phyloP scores from a whole-genome alignment of 2,797 vertebrate species.

The Emydoidea blandingii region DNA sequence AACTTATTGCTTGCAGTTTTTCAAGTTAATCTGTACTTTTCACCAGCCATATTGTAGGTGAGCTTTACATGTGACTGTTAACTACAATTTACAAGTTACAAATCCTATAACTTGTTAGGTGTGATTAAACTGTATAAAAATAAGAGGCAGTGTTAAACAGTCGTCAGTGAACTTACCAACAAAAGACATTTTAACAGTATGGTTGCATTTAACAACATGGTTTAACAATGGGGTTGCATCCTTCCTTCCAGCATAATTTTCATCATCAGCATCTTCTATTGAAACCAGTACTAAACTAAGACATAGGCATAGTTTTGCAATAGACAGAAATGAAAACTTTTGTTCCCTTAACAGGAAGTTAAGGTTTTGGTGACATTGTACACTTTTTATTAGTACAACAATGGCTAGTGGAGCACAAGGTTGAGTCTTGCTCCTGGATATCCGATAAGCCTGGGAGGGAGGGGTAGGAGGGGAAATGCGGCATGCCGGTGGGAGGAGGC shows the following conservation, averaged over 20 bases:
- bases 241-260: not conserved
- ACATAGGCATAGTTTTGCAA: not conserved
- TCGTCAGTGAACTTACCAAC: not conserved
- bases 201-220: too few species aligned
- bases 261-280: not conserved
- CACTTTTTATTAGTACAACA: not conserved
- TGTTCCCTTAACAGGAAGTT: not conserved
- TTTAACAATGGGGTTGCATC: not conserved
- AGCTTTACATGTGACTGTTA: not conserved
- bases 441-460: too few species aligned
- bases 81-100: not conserved
- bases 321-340: not conserved
- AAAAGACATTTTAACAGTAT: not conserved
- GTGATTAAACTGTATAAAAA: constrained; percentile 22
- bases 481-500: too few species aligned
- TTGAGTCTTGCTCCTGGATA: not conserved
- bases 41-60: not conserved
- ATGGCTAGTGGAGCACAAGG: not conserved
- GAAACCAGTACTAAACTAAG: not conserved
- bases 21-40: constrained; percentile 5
- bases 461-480: too few species aligned
- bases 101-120: constrained; percentile 20
- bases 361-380: accelerated
- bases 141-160: not conserved
- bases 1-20: not conserved